Evolutionary conservation across 2,113 vertebrate genomes (phyloP), one percentile per base, ranked within the genome.

Genomic region (Pipra filicauda): DNA sequence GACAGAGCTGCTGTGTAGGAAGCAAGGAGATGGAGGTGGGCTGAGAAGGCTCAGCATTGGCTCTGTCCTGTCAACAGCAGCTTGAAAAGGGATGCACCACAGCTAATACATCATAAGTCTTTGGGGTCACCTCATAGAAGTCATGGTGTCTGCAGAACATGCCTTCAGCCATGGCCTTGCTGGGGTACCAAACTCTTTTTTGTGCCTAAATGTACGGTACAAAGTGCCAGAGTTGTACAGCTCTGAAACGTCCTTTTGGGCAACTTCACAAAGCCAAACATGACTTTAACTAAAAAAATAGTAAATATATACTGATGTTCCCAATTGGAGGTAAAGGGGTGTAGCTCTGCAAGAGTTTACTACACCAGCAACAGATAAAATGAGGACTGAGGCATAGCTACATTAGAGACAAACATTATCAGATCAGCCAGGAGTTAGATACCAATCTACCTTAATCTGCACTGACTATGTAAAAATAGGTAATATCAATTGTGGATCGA

Each of bases 1-100:
- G 57, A 62, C 12, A 62, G 90, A 49, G 48, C 90, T 94, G 86
- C 81, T 95, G 88, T 81, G 54, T 11, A 87, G 39, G 87, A 95
- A 96, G 82, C 83, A 80, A 76, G 41, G 64, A 89, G 77, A 75
- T 35, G n/a, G 70, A 76, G 55, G 28, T 82, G 81, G 72, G 79
- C 72, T 84, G 51, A 88, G 92, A 55, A 67, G 64, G 77, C 86
- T 72, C 74, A 85, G 51, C 49, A 46, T 0, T 41, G 39, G 5
- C 54, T 44, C 58, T 20, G 37, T 71, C 58, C 65, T 48, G 52
- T 55, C 71, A 77, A 3, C 1, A 74, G 35, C 23, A 41, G 20
- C 35, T 61, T 85, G 48, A 24, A 67, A 79, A 66, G 18, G 37
- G 54, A n/a, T 59, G 57, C 23, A 33, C 12, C 51, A 75, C 58